Evolutionary conservation across 2,113 vertebrate species (phyloP).

Genomic region (Marcusenius ussheri): DNA sequence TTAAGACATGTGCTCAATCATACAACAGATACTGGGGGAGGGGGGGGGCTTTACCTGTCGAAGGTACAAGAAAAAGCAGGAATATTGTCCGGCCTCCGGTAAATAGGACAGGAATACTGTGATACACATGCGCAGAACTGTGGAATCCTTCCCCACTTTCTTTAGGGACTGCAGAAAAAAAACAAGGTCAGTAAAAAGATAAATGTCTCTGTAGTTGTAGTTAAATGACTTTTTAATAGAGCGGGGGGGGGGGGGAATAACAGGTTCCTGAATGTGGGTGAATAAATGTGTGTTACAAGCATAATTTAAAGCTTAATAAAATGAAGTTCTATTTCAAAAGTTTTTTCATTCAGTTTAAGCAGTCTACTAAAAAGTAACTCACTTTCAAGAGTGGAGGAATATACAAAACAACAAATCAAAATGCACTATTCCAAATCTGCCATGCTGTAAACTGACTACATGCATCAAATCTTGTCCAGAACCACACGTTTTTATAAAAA

Average conservation of each 20-base stretch:
- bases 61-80: slow-evolving; percentile 93
- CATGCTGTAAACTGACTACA: background rate
- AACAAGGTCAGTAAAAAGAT: slow-evolving; percentile 16
- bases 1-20: background rate
- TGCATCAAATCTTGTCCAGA: background rate
- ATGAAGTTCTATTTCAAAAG: background rate
- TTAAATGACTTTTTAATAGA: background rate
- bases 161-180: slow-evolving; percentile 73
- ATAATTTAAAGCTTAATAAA: background rate
- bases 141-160: slow-evolving; percentile 85
- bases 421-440: background rate
- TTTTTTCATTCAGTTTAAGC: background rate
- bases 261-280: background rate
- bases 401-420: background rate
- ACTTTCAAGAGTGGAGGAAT: background rate
- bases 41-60: slow-evolving; percentile 68
- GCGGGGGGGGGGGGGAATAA: background rate
- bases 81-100: slow-evolving; percentile 91
- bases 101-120: slow-evolving; percentile 91
- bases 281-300: background rate
- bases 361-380: background rate
- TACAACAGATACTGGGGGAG: background rate
- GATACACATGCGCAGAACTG: slow-evolving; percentile 78
- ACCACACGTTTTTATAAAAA: background rate
- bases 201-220: background rate